phyloP scores from a whole-genome alignment of 2,797 vertebrate species.

The Mycteria americana region DNA sequence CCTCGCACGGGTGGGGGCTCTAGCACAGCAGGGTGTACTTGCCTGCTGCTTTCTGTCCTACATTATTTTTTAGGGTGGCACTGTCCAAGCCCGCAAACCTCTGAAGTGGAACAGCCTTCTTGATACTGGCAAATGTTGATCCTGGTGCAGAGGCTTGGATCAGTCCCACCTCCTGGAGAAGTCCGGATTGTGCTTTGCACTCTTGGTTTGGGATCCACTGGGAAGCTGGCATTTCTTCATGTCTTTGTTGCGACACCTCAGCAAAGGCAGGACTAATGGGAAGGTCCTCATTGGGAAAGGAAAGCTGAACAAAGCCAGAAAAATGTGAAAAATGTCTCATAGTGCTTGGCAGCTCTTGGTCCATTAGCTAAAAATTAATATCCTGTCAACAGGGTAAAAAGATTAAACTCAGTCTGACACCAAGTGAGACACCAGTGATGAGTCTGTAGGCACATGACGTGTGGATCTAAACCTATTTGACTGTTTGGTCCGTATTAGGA shows the following conservation, averaged over 20 bases:
- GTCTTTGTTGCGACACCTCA: background rate
- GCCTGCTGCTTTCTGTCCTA: background rate
- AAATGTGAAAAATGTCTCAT: background rate
- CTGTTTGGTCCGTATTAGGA: background rate
- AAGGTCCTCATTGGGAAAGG: background rate
- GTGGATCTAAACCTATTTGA: background rate
- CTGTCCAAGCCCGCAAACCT: background rate
- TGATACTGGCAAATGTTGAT: background rate
- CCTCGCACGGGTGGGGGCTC: background rate
- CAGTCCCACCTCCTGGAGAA: background rate
- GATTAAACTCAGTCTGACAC: background rate
- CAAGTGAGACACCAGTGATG: background rate
- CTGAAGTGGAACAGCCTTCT: background rate
- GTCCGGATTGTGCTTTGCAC: background rate
- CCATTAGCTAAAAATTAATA: slow-evolving; percentile 10
- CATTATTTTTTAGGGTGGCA: background rate
- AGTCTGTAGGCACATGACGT: rapidly evolving
- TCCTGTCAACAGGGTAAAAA: background rate
- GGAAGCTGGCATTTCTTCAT: background rate
- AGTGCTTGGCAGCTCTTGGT: background rate
- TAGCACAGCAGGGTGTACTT: background rate
- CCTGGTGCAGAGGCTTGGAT: background rate
- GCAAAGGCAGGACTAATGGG: background rate
- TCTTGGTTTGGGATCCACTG: background rate
- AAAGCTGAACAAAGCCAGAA: background rate